Conservation (phyloP, 2,888 invertebrate genomes). For the Ichneumon xanthorius region DNA sequence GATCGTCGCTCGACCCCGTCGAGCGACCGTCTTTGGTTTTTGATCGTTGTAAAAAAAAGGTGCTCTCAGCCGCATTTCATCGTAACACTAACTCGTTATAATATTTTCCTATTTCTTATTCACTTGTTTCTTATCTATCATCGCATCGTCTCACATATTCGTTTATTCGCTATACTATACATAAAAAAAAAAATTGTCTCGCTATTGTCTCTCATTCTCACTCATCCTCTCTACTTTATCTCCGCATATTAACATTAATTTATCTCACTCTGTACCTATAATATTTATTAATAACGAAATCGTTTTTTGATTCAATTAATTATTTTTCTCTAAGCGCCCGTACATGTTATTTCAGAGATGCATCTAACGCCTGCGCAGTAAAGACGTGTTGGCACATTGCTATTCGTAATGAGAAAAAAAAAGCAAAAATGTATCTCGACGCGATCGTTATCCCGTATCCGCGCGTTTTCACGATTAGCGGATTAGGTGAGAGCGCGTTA, state of each 20-base stretch:
- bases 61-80: background rate
- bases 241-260: slow-evolving; percentile 55
- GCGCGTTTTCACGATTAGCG: slow-evolving; percentile 41
- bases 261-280: slow-evolving; percentile 44
- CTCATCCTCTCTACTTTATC: slow-evolving; percentile 16
- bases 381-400: slow-evolving; percentile 42
- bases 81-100: slow-evolving; percentile 49
- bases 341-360: slow-evolving; percentile 64
- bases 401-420: slow-evolving; percentile 18
- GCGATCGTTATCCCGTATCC: slow-evolving; percentile 34
- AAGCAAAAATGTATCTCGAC: background rate
- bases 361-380: slow-evolving; percentile 56
- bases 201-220: slow-evolving; percentile 56
- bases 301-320: slow-evolving; percentile 24
- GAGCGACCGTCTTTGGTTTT: background rate
- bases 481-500: slow-evolving; percentile 40
- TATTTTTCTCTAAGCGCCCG: slow-evolving; percentile 49
- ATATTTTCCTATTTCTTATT: slow-evolving; percentile 44
- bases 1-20: slow-evolving; percentile 45
- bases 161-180: slow-evolving; percentile 26
- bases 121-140: slow-evolving; percentile 32
- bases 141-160: slow-evolving; percentile 30
- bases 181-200: slow-evolving; percentile 38
- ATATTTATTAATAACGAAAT: slow-evolving; percentile 24
- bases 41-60: background rate